A percentile compares a stretch with the other conserved stretches of the same genome.
These are phyloP conservation scores for Amphiduros pacificus DNA, from an alignment of 2,888 invertebrate species.

Conservation along the genomic window DNA sequence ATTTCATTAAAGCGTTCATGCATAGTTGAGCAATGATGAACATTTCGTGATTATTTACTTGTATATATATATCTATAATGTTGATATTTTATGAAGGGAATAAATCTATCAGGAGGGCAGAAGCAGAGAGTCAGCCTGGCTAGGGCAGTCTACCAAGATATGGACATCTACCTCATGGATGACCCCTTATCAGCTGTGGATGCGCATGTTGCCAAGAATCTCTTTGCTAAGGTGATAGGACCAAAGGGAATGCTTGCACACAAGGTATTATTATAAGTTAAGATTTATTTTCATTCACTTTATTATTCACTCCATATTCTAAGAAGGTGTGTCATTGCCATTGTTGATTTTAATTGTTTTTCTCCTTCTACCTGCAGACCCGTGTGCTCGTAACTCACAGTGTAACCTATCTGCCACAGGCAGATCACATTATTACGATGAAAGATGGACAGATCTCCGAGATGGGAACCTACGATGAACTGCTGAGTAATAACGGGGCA, in stretches of 20 bases:
- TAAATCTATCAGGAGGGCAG: conserved; percentile 15
- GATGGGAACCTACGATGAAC: conserved; percentile 49
- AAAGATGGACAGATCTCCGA: conserved; percentile 49
- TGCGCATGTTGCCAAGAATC: conserved; percentile 94
- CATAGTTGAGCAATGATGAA: too few species aligned
- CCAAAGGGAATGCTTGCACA: conserved; percentile 65
- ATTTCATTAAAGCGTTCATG: neutral
- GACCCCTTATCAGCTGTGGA: conserved; percentile 95
- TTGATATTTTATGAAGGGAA: conserved; percentile 7
- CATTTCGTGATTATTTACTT: too few species aligned
- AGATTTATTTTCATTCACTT: too few species aligned
- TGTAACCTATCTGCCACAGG: conserved; percentile 47
- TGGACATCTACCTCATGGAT: conserved; percentile 79
- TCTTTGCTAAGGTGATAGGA: conserved; percentile 91
- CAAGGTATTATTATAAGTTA: too few species aligned
- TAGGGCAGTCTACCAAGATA: conserved; percentile 8
- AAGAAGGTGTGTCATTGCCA: too few species aligned
- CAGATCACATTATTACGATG: conserved; percentile 49
- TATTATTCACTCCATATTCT: too few species aligned
- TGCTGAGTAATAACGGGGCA: conserved; percentile 46
- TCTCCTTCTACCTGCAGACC: conserved; percentile 38
- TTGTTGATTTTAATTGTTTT: too few species aligned
- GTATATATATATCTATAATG: too few species aligned
- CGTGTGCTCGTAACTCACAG: conserved; percentile 54
- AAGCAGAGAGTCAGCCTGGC: conserved; percentile 14